phyloP scores from a whole-genome alignment of 1,140 invertebrate species.

The Drosophila teissieri region DNA sequence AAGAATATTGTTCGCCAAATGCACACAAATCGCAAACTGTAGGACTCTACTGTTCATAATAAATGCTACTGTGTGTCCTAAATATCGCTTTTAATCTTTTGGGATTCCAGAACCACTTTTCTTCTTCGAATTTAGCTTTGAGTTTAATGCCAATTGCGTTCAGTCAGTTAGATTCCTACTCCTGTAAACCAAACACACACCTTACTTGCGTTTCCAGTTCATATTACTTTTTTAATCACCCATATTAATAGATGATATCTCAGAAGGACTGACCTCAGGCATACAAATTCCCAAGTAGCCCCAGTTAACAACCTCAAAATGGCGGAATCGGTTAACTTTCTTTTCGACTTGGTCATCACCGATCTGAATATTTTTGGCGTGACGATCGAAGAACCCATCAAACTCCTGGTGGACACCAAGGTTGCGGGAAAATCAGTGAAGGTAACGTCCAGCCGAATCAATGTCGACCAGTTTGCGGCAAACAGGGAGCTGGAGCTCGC shows the following conservation, averaged over 20 bases:
- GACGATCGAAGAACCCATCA: not conserved
- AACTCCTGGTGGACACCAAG: not conserved
- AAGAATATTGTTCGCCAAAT: slow-evolving; percentile 3
- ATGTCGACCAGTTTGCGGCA: slow-evolving; percentile 45
- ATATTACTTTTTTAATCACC: not conserved
- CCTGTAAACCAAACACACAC: not conserved
- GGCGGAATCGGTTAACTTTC: slow-evolving; percentile 6
- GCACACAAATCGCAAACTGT: slow-evolving; percentile 1
- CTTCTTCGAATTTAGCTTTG: not conserved
- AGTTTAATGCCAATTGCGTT: not conserved
- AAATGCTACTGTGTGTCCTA: too few relatives aligned
- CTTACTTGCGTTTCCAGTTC: not conserved
- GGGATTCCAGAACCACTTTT: too few relatives aligned
- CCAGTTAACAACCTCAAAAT: not conserved
- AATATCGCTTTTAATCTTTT: too few relatives aligned
- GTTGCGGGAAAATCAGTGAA: not conserved
- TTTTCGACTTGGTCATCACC: slow-evolving; percentile 41
- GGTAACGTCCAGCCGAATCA: slow-evolving; percentile 51
- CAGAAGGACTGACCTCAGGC: too few relatives aligned
- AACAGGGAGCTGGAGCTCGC: slow-evolving; percentile 8
- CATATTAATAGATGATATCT: too few relatives aligned
- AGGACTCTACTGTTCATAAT: not conserved
- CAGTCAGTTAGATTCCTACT: not conserved
- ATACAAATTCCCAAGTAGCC: not conserved
- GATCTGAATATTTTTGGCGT: slow-evolving; percentile 6